Evolutionary conservation across 2,888 invertebrate genomes (phyloP).

Genomic region (Timema cristinae): DNA sequence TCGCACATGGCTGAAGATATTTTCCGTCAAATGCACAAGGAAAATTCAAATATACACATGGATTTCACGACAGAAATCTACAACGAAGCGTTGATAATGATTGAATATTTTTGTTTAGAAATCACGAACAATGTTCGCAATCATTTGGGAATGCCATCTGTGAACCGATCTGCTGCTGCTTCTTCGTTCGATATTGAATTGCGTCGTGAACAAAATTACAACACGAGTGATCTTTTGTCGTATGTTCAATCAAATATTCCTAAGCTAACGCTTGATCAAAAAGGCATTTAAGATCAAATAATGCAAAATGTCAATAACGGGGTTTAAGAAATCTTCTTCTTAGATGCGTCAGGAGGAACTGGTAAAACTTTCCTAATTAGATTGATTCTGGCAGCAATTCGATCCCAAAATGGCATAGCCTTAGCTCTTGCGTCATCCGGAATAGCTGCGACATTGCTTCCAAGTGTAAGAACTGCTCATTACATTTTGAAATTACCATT

Average conservation of each 20-base stretch:
- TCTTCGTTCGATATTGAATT: constrained; percentile 32
- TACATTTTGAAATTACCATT: no score
- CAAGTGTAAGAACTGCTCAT: no score
- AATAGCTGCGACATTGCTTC: constrained; percentile 20
- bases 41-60: constrained; percentile 31
- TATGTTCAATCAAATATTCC: constrained; percentile 35
- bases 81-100: constrained; percentile 23
- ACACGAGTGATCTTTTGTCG: constrained; percentile 33
- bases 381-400: constrained; percentile 19
- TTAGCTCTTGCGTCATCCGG: constrained; percentile 2
- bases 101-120: constrained; percentile 23
- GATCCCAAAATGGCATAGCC: constrained; percentile 10
- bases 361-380: constrained; percentile 20
- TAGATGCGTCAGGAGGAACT: constrained; percentile 21
- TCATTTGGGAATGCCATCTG: constrained; percentile 20
- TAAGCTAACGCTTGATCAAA: constrained; percentile 33
- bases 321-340: constrained; percentile 21
- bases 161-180: constrained; percentile 21
- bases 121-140: constrained; percentile 15
- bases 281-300: constrained; percentile 27
- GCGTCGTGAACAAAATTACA: constrained; percentile 34
- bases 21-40: no score
- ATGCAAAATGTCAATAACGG: constrained; percentile 22
- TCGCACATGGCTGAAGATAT: constrained; percentile 5
- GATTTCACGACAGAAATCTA: constrained; percentile 19